Conservation (phyloP, 1,140 invertebrate species). For the Onthophagus taurus region DNA sequence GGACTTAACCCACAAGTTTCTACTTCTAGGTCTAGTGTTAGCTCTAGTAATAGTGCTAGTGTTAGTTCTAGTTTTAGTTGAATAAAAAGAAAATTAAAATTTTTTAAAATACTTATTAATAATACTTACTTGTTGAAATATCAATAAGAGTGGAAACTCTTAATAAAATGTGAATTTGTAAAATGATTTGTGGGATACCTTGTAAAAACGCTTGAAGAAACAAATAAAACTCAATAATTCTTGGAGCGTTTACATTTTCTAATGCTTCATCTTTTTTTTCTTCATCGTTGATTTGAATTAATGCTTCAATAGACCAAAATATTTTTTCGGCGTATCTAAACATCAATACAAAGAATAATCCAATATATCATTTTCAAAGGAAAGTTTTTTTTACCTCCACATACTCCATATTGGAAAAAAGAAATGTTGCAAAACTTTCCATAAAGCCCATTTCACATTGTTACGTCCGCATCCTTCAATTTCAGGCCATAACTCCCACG, state of each 20-base stretch:
- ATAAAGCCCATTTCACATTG: constrained; percentile 43
- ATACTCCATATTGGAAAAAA: constrained; percentile 58
- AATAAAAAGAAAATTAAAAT: constrained; percentile 5
- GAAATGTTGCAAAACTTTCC: constrained; percentile 47
- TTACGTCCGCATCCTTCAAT: constrained; percentile 21
- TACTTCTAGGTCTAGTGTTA: no score
- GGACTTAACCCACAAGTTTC: no score
- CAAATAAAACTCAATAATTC: constrained; percentile 58
- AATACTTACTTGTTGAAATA: constrained; percentile 28
- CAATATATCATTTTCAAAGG: not conserved
- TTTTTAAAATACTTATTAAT: constrained; percentile 9
- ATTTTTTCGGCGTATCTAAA: constrained; percentile 53
- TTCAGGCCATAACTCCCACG: constrained; percentile 43
- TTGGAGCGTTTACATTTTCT: constrained; percentile 42
- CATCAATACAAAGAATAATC: constrained; percentile 5
- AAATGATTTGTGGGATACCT: constrained; percentile 56
- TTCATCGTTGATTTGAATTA: constrained; percentile 45
- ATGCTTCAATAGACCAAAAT: constrained; percentile 61
- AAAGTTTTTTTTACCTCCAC: constrained; percentile 47
- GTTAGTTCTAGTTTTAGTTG: no score
- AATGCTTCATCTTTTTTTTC: constrained; percentile 49
- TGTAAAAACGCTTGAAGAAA: constrained; percentile 67
- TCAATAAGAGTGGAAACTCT: constrained; percentile 35
- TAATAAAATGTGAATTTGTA: constrained; percentile 51
- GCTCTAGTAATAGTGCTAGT: no score